Evolutionary conservation across 2,113 vertebrate genomes (phyloP), one percentile per base, ranked within the genome.

Genomic region (Danionella cerebrum): DNA sequence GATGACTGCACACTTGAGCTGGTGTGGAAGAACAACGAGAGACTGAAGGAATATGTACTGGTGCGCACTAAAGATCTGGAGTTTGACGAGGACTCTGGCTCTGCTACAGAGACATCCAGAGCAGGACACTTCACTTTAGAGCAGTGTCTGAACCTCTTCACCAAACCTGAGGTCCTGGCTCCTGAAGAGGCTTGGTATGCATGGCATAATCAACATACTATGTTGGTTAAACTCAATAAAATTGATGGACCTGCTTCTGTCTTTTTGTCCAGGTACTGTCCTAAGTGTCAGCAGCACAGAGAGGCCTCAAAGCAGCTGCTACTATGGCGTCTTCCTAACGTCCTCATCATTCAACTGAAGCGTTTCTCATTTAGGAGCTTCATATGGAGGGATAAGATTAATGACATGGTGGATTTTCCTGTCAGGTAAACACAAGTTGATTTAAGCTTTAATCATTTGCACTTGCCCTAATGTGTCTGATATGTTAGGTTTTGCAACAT

Each of bases 371-470:
- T 99, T 74, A 91, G 96, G 48, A 99, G 93, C 73, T 98, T 99
- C 80, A 97, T 99, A 73, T 99, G 96, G 96, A 93, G 96, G 48
- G 96, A 99, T 78, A 99, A 99, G 82, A 98, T 98, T 80, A 99
- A 98, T 0, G 96, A 98, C 81, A 93, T 98, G 92, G 96, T 99
- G 35, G 96, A 98, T 77, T 99, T 99, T 38, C 96, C 96, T 0
- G 92, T 98, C 76, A 91, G 96, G 96, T 99, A 79, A 79, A 73
- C 5, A 45, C 1, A 31, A 14, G 14, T 11, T 53, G 9, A 5
- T 33, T 9, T 1, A 3, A 33, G 29, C 9, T n/a, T 33, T 16
- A 1, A 16, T 21, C 19, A 19, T 9, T 24, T 21, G 1, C 13
- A 48, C 8, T 42, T 6, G 21, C 18, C 29, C 8, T 27, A n/a